Conservation (phyloP, 2,888 invertebrate species). For the Bruchidius siliquastri region DNA sequence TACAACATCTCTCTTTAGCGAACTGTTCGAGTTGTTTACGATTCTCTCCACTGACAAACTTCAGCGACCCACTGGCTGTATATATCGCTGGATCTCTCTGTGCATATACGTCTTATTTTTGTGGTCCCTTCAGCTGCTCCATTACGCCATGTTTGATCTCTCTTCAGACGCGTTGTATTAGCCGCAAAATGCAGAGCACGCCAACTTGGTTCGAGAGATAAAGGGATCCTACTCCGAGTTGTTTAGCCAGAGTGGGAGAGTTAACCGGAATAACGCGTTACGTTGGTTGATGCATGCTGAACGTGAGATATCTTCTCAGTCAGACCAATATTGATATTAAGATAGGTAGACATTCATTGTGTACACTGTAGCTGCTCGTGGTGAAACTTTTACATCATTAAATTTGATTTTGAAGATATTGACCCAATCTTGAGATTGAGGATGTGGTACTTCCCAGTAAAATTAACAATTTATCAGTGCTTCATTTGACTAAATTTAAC, state of each 20-base stretch:
- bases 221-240: not conserved
- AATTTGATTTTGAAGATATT: no score
- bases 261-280: no score
- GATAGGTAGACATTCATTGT: no score
- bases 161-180: not conserved
- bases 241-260: not conserved
- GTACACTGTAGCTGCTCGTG: no score
- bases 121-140: not conserved
- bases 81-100: not conserved
- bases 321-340: no score
- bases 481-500: no score
- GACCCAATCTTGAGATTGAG: no score
- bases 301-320: no score
- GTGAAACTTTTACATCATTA: no score
- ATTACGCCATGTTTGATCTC: not conserved
- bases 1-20: not conserved
- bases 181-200: not conserved
- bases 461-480: no score
- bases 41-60: not conserved
- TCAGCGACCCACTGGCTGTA: not conserved
- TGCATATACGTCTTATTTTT: not conserved
- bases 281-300: no score
- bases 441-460: no score
- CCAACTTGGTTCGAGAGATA: not conserved
- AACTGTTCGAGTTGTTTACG: not conserved